Evolutionary conservation across 23 tunicate genomes (phyloP).

Genomic region (Styela clava): DNA sequence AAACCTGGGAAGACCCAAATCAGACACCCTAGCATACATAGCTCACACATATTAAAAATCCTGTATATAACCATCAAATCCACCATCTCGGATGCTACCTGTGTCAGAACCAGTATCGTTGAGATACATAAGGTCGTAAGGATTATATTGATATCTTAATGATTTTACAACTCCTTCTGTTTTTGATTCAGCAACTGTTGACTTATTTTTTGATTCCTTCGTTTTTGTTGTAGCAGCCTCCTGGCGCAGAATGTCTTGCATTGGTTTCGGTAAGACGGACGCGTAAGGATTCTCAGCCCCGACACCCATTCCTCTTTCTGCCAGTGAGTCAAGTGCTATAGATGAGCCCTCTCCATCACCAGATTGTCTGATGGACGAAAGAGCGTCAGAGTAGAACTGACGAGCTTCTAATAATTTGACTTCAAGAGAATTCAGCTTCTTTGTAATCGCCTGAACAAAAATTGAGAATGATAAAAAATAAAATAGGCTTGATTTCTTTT

Average conservation of each 20-base stretch:
- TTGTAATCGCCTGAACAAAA: slow-evolving; percentile 53
- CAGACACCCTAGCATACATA: no score
- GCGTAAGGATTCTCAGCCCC: slow-evolving; percentile 76
- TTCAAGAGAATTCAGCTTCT: slow-evolving; percentile 66
- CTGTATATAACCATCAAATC: slow-evolving; percentile 63
- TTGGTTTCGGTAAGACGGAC: slow-evolving; percentile 63
- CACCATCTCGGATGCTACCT: slow-evolving; percentile 35
- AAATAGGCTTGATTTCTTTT: no score
- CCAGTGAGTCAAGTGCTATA: slow-evolving; percentile 38
- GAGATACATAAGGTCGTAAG: slow-evolving; percentile 58
- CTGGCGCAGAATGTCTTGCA: slow-evolving; percentile 42
- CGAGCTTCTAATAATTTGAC: slow-evolving; percentile 71
- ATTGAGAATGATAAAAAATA: no score
- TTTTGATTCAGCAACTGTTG: not conserved
- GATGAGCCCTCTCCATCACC: slow-evolving; percentile 48
- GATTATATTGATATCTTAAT: slow-evolving; percentile 38
- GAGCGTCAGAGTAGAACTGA: slow-evolving; percentile 50
- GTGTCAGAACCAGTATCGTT: slow-evolving; percentile 49
- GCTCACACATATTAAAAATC: slow-evolving; percentile 67
- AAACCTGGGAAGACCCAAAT: no score
- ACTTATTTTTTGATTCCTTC: not conserved
- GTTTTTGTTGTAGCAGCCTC: slow-evolving; percentile 27
- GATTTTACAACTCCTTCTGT: not conserved
- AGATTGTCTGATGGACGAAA: slow-evolving; percentile 30
- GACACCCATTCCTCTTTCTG: slow-evolving; percentile 80